Evolutionary conservation across 2,113 vertebrate genomes (phyloP).

Genomic region (Sebastes fasciatus): DNA sequence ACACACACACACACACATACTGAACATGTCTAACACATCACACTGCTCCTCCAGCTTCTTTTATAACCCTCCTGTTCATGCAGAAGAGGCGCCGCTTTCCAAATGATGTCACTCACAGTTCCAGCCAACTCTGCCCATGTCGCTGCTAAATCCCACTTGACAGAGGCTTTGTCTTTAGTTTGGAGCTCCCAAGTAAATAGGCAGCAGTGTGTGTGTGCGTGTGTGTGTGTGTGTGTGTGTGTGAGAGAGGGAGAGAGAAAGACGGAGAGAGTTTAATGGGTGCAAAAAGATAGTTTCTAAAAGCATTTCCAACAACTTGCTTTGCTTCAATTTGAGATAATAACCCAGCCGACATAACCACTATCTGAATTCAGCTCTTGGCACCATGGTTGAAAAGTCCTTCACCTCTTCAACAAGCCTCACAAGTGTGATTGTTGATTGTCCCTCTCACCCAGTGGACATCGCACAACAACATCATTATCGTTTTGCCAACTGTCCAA

Average conservation of each 20-base stretch:
- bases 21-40: constrained; percentile 21
- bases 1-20: constrained; percentile 1
- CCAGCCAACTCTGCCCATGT: constrained; percentile 69
- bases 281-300: constrained; percentile 13
- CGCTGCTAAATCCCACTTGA: constrained; percentile 71
- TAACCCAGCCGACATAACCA: background rate
- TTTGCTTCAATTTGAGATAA: background rate
- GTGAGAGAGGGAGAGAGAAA: background rate
- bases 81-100: constrained; percentile 59
- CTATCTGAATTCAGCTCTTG: constrained; percentile 2
- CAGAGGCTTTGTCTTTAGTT: constrained; percentile 68
- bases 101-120: constrained; percentile 69
- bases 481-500: background rate
- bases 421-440: background rate
- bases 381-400: background rate
- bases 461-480: background rate
- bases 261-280: constrained; percentile 11
- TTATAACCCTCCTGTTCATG: constrained; percentile 52
- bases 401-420: background rate
- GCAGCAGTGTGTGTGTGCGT: constrained; percentile 40
- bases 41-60: constrained; percentile 46
- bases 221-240: background rate
- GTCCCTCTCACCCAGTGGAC: background rate
- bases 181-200: constrained; percentile 54
- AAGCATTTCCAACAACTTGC: constrained; percentile 28